phyloP scores from a whole-genome alignment of 2,888 invertebrate species.

The Helleia helle region DNA sequence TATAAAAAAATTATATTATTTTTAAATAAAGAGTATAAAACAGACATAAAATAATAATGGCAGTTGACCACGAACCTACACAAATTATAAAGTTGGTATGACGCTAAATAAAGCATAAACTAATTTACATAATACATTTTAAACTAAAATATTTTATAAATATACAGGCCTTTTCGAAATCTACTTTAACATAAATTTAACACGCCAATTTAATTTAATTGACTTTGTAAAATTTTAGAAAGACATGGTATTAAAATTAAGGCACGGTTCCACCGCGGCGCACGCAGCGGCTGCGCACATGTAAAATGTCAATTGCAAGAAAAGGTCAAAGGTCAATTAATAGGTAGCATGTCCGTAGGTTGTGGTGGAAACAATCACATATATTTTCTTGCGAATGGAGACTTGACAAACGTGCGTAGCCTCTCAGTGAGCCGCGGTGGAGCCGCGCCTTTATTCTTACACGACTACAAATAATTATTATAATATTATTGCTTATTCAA shows the following conservation, averaged over 20 bases:
- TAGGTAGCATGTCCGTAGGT: no score
- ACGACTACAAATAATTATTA: conserved; percentile 40
- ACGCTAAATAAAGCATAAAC: conserved; percentile 29
- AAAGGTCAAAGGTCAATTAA: no score
- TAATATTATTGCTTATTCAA: conserved; percentile 55
- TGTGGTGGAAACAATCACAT: no score
- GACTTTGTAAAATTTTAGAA: no score
- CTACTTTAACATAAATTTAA: conserved; percentile 4
- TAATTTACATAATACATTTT: conserved; percentile 26
- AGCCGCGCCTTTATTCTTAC: no score
- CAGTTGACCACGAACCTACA: conserved; percentile 44
- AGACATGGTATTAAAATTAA: conserved; percentile 38
- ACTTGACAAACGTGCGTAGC: no score
- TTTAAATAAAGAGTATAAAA: conserved; percentile 53
- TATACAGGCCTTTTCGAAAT: conserved; percentile 56
- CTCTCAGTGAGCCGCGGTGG: no score
- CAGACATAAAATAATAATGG: conserved; percentile 45
- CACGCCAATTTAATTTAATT: conserved; percentile 15
- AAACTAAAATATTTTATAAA: conserved; percentile 44
- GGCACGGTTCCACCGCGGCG: no score
- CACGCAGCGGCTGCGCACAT: no score
- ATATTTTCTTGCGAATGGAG: no score
- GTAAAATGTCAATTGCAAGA: no score
- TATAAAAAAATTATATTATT: conserved; percentile 54
- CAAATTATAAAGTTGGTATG: conserved; percentile 32